phyloP scores from a whole-genome alignment of 1,140 invertebrate genomes.

The Octopus sinensis region DNA sequence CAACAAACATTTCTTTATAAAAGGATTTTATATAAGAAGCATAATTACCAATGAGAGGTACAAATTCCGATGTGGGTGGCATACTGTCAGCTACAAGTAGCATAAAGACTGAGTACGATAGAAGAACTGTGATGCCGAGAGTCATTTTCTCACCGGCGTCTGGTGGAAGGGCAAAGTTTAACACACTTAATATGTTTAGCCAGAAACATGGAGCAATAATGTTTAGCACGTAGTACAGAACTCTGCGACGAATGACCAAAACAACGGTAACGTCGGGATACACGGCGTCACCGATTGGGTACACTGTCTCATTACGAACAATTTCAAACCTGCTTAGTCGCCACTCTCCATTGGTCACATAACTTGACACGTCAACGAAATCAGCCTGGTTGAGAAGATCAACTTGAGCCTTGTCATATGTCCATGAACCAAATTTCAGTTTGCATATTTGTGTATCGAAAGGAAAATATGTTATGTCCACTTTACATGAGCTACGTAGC shows the following conservation, averaged over 20 bases:
- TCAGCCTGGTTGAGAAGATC: constrained; percentile 58
- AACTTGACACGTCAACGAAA: constrained; percentile 38
- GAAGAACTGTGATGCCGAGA: constrained; percentile 53
- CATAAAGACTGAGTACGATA: constrained; percentile 58
- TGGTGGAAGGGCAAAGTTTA: constrained; percentile 53
- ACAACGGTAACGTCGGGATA: constrained; percentile 62
- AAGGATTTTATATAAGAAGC: too few species aligned
- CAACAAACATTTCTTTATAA: too few species aligned
- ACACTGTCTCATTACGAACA: constrained; percentile 40
- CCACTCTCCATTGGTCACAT: constrained; percentile 49
- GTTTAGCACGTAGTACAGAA: constrained; percentile 50
- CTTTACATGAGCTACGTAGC: constrained; percentile 79
- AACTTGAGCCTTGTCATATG: constrained; percentile 76
- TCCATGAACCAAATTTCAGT: constrained; percentile 59
- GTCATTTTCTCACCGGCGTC: constrained; percentile 56
- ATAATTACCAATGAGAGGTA: constrained; percentile 76
- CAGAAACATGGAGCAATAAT: constrained; percentile 53
- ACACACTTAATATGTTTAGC: constrained; percentile 51
- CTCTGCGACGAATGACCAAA: constrained; percentile 46
- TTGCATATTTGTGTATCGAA: constrained; percentile 48
- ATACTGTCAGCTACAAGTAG: constrained; percentile 56
- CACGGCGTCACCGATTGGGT: constrained; percentile 56
- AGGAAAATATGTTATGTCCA: constrained; percentile 66
- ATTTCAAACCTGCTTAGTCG: constrained; percentile 38
- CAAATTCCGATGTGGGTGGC: constrained; percentile 56